Evolutionary conservation across 2,113 vertebrate genomes (phyloP).

Genomic region (Calypte anna): DNA sequence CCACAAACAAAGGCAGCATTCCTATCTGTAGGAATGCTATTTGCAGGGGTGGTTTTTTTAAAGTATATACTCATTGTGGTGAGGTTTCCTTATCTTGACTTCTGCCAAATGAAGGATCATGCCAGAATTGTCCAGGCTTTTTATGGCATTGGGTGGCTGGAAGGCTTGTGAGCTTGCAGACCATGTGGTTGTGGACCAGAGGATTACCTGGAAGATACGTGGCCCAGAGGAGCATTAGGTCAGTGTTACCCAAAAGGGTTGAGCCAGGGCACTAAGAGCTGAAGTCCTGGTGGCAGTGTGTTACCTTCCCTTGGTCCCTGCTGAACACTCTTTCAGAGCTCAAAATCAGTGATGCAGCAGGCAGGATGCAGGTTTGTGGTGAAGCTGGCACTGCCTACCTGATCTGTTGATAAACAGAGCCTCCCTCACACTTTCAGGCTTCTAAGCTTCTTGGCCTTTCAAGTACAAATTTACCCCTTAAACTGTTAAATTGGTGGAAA

Average conservation of each 20-base stretch:
- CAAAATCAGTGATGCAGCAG: neutral
- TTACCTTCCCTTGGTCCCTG: neutral
- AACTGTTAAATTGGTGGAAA: neutral
- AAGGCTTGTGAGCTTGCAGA: neutral
- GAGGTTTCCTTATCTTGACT: neutral
- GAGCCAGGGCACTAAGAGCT: neutral
- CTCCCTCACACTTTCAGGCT: neutral
- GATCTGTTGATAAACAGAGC: neutral
- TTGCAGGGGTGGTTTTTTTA: neutral
- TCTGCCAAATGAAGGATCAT: neutral
- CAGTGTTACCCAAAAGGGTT: neutral
- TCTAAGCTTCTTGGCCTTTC: neutral
- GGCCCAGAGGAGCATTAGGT: neutral
- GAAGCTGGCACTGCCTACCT: neutral
- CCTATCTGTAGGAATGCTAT: neutral
- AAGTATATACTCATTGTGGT: neutral
- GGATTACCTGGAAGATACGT: neutral
- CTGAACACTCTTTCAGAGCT: neutral
- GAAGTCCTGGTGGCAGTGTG: neutral
- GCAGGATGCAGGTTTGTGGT: accelerated
- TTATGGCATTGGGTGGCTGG: neutral
- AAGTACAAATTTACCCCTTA: neutral
- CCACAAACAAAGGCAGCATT: neutral
- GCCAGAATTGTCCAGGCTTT: neutral
- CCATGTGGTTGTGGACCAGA: neutral